Evolutionary conservation across 1,140 invertebrate genomes (phyloP).

Genomic region (Drosophila seguyi): DNA sequence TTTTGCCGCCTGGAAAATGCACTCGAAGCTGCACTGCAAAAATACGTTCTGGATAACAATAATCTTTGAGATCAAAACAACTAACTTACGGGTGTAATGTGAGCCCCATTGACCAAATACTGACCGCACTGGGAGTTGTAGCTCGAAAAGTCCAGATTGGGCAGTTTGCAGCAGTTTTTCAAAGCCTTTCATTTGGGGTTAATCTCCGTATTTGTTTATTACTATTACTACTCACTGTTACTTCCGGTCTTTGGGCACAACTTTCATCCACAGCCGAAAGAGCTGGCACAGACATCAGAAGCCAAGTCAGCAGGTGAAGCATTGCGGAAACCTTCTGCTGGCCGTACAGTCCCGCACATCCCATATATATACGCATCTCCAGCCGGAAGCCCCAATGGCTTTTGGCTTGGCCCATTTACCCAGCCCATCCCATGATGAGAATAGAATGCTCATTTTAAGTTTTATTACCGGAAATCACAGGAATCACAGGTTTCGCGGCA

Average conservation of each 20-base stretch:
- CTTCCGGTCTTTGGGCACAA: slow-evolving; percentile 26
- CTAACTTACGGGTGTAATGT: slow-evolving; percentile 41
- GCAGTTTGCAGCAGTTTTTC: slow-evolving; percentile 47
- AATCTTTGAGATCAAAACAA: neutral
- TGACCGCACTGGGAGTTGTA: slow-evolving; percentile 40
- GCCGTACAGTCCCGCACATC: neutral
- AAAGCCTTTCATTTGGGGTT: slow-evolving; percentile 13
- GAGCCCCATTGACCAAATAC: slow-evolving; percentile 28
- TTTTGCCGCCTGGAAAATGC: slow-evolving; percentile 31
- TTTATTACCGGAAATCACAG: slow-evolving; percentile 17
- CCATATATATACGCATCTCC: slow-evolving; percentile 25
- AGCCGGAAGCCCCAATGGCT: slow-evolving; percentile 19
- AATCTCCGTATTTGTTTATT: neutral
- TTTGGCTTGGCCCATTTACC: slow-evolving; percentile 28
- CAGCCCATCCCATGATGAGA: neutral
- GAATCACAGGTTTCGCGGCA: neutral
- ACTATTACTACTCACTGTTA: slow-evolving; percentile 30
- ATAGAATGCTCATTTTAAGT: neutral
- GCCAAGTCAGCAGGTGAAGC: slow-evolving; percentile 11
- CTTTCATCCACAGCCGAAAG: slow-evolving; percentile 2
- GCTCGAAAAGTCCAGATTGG: slow-evolving; percentile 6
- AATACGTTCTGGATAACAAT: neutral
- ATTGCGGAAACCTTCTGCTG: slow-evolving; percentile 20
- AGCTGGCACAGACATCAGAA: slow-evolving; percentile 9
- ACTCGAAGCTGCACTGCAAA: slow-evolving; percentile 55